Conservation (phyloP, 2,113 vertebrate species). For the Riparia riparia region DNA sequence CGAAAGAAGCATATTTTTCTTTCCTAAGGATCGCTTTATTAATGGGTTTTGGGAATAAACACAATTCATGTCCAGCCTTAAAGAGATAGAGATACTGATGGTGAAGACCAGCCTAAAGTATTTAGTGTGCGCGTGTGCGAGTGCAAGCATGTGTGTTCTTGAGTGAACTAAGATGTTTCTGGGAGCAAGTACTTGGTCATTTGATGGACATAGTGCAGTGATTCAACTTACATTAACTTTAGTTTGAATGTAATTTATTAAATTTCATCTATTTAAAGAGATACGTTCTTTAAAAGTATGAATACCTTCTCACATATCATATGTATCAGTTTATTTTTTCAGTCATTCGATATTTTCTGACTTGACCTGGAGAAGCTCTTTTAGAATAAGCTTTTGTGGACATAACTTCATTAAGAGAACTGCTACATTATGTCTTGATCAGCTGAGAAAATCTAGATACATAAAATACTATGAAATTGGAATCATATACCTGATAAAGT, state of each 20-base stretch:
- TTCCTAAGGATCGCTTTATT: slow-evolving; percentile 71
- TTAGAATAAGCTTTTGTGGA: slow-evolving; percentile 78
- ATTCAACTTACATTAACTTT: slow-evolving; percentile 75
- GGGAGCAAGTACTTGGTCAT: slow-evolving; percentile 80
- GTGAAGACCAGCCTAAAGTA: slow-evolving; percentile 73
- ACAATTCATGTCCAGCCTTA: slow-evolving; percentile 79
- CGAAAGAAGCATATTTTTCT: slow-evolving; percentile 67
- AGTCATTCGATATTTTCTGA: slow-evolving; percentile 78
- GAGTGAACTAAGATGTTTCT: slow-evolving; percentile 77
- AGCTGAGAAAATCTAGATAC: slow-evolving; percentile 18
- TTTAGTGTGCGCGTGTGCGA: slow-evolving; percentile 70
- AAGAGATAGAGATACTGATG: slow-evolving; percentile 72
- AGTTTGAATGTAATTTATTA: slow-evolving; percentile 85
- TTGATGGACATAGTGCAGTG: slow-evolving; percentile 78
- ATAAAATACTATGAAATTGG: slow-evolving; percentile 28
- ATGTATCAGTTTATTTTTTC: slow-evolving; percentile 79
- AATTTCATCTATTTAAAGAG: slow-evolving; percentile 83
- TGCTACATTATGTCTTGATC: slow-evolving; percentile 64
- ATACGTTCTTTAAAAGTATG: slow-evolving; percentile 76
- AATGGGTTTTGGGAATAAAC: slow-evolving; percentile 69
- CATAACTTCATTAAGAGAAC: slow-evolving; percentile 71
- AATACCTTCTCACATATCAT: slow-evolving; percentile 78
- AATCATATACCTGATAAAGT: not conserved
- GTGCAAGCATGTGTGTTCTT: slow-evolving; percentile 77
- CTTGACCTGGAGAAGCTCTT: slow-evolving; percentile 77